A percentile compares a stretch with the other conserved stretches of the same genome.
These are phyloP conservation scores for Rhopalosiphum padi DNA, from an alignment of 1,140 invertebrate species.

Conservation along the genomic window DNA sequence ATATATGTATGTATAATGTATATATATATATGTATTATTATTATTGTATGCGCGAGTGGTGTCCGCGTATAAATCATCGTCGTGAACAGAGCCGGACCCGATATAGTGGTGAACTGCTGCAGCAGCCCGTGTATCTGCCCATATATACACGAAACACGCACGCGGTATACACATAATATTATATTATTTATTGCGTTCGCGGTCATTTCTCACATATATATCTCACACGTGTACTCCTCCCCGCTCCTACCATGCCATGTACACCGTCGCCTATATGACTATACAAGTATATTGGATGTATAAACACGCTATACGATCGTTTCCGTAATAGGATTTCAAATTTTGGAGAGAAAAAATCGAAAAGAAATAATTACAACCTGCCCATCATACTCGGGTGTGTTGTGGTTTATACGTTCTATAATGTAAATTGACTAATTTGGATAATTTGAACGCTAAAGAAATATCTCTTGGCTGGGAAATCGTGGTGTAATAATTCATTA, in stretches of 20 bases:
- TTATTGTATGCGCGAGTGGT: constrained; percentile 4
- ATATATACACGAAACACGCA: constrained; percentile 29
- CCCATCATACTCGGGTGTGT: not conserved
- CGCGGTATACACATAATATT: constrained; percentile 40
- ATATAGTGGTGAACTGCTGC: constrained; percentile 46
- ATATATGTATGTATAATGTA: not conserved
- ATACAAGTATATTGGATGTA: not conserved
- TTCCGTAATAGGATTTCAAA: not conserved
- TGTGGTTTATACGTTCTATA: not conserved
- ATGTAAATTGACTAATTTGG: not conserved
- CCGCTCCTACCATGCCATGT: not conserved
- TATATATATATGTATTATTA: not conserved
- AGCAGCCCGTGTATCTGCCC: constrained; percentile 15
- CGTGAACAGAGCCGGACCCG: constrained; percentile 22
- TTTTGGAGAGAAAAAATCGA: not conserved
- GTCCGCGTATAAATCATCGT: constrained; percentile 54
- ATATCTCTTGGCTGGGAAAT: not conserved
- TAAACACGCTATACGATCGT: not conserved
- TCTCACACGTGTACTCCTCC: not conserved
- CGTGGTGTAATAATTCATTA: not conserved
- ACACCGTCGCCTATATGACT: not conserved
- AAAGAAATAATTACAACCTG: not conserved
- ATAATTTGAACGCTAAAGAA: not conserved
- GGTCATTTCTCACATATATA: constrained; percentile 45
- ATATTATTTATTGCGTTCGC: constrained; percentile 54